These are phyloP conservation scores for Silurus asotus DNA, from an alignment of 2,113 vertebrate genomes.

Conservation along the genomic window DNA sequence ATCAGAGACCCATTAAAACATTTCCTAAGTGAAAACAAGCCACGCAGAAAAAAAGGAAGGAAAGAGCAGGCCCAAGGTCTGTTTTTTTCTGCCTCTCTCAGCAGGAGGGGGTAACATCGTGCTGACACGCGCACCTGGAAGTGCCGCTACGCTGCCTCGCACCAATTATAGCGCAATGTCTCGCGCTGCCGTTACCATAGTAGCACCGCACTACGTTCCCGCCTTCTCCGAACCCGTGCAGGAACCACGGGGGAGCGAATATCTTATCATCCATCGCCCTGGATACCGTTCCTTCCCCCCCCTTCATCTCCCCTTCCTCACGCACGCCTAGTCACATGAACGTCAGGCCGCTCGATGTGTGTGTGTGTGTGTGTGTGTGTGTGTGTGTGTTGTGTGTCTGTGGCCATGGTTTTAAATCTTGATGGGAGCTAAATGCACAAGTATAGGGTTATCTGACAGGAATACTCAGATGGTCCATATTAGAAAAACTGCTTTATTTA, in stretches of 20 bases:
- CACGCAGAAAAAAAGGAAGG: background rate
- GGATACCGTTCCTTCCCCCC: constrained; percentile 51
- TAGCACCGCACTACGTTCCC: constrained; percentile 55
- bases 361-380: constrained; percentile 38
- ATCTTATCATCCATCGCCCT: constrained; percentile 62
- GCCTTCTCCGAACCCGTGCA: constrained; percentile 53
- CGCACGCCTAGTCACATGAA: constrained; percentile 51
- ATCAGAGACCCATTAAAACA: constrained; percentile 27
- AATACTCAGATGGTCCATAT: background rate
- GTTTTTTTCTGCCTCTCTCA: constrained; percentile 51
- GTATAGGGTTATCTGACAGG: background rate
- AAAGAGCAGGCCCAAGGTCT: constrained; percentile 41
- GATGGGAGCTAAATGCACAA: background rate
- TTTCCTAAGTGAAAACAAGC: constrained; percentile 27
- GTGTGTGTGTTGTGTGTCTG: constrained; percentile 49
- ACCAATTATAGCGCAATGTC: constrained; percentile 62
- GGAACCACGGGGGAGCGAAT: constrained; percentile 59
- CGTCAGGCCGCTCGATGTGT: constrained; percentile 46
- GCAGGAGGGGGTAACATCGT: constrained; percentile 54
- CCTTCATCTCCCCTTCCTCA: constrained; percentile 17
- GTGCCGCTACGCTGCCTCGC: constrained; percentile 58
- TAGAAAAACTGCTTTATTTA: background rate
- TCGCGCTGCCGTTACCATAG: constrained; percentile 59
- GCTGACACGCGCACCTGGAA: constrained; percentile 59
- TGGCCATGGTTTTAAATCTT: constrained; percentile 23